Base-by-base conservation (phyloP, 2,888 invertebrate genomes). In the Caenorhabditis sp. region DNA sequence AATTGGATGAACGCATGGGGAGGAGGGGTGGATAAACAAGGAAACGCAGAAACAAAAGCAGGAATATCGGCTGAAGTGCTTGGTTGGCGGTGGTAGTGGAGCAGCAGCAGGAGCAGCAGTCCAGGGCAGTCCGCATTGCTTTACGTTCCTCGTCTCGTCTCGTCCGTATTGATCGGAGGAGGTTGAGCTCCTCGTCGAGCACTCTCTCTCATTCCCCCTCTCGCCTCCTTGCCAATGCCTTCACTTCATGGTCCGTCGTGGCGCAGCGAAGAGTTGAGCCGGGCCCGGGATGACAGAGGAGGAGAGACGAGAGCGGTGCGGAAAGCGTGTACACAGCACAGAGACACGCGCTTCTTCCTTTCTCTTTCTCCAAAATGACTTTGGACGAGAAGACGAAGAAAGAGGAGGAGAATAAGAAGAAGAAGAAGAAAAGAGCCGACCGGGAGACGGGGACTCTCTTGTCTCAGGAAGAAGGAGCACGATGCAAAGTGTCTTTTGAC, bases 261-360 rank as follows among this genome's bases (percentile, higher is more conserved):
- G 15, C 15, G 40, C 58, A 15, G 55, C n/a, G n/a, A 62, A 55
- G 44, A 74, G 76, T 76, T 67, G 76, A 76, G 76, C 76, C 76
- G 51, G n/a, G n/a, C n/a, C 47, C 13, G 40, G 67, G 67, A 67
- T 67, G 67, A 67, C 32, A 22, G 55, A 35, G 32, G 51, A 18
- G 37, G 2, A 40, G 60, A 37, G 4, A 37, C 26, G 64, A 61
- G 47, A 62, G 53, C 15, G n/a, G n/a, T n/a, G 37, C 18, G 58
- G 20, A 40, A 26, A 35, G 53, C 15, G 53, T 37, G 47, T 26
- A 40, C 13, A 40, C 40, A 40, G n/a, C 40, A 62, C 44, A 47
- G 51, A 32, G 47, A 50, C 50, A 68, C 4, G 11, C 4, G 20
- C 18, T 4, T 11, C 35, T 47, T 47, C 47, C 40, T 55, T 58